A percentile compares a stretch with the other conserved stretches of the same genome.
These are phyloP conservation scores for Protosalanx chinensis DNA, from an alignment of 2,797 vertebrate species.

Conservation along the genomic window DNA sequence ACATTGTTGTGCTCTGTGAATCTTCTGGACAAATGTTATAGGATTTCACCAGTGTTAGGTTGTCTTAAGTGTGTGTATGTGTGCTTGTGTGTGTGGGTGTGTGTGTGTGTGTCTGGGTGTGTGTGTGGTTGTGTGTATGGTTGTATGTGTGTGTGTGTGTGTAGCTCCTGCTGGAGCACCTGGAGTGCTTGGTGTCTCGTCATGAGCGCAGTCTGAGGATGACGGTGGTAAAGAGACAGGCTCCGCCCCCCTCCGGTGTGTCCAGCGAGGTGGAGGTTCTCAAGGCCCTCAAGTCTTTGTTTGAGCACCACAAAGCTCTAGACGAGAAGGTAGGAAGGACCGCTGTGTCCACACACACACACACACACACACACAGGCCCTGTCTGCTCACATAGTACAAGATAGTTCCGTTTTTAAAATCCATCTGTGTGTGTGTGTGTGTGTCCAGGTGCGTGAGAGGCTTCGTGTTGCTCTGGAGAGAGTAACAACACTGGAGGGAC, in stretches of 20 bases:
- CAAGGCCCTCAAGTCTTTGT: slow-evolving; percentile 93
- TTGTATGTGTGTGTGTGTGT: slow-evolving; percentile 9
- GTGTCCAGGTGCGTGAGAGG: slow-evolving; percentile 87
- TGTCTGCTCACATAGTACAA: neutral
- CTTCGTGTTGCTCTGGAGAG: slow-evolving; percentile 88
- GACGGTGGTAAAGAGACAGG: slow-evolving; percentile 95
- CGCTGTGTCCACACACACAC: neutral
- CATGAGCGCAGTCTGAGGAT: slow-evolving; percentile 93
- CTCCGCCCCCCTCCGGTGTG: slow-evolving; percentile 90
- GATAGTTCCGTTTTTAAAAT: neutral
- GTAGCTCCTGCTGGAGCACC: slow-evolving; percentile 91
- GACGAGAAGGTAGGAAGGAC: slow-evolving; percentile 85
- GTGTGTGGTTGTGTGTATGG: slow-evolving; percentile 51
- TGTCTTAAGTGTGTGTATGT: slow-evolving; percentile 15
- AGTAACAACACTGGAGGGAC: slow-evolving; percentile 88
- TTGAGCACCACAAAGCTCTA: slow-evolving; percentile 95
- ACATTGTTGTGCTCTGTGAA: neutral
- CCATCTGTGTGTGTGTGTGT: slow-evolving; percentile 5
- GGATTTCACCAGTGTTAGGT: slow-evolving; percentile 8
- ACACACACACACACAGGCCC: neutral
- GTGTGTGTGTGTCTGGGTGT: neutral
- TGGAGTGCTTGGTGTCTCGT: slow-evolving; percentile 95
- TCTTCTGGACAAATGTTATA: neutral
- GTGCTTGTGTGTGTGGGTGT: neutral
- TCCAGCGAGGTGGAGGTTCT: slow-evolving; percentile 97